A percentile compares a stretch with the other conserved stretches of the same genome.
These are phyloP conservation scores for Linepithema humile DNA, from an alignment of 1,140 invertebrate species.

Conservation along the genomic window DNA sequence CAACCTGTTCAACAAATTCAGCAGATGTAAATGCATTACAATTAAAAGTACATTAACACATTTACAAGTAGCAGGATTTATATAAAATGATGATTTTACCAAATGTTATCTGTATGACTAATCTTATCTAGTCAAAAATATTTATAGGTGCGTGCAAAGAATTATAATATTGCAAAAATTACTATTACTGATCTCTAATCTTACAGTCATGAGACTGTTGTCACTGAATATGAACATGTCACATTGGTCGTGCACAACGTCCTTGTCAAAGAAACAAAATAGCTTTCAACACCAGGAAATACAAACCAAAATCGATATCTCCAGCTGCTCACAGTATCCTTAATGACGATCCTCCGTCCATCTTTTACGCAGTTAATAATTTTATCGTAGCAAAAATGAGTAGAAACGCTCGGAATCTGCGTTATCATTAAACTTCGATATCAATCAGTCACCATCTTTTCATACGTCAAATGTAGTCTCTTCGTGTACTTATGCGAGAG, in stretches of 20 bases:
- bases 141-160: neutral
- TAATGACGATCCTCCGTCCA: neutral
- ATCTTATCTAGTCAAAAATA: too few relatives aligned
- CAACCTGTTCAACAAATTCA: neutral
- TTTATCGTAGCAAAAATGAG: neutral
- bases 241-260: neutral
- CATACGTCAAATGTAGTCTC: slow-evolving; percentile 68
- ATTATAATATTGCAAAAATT: neutral
- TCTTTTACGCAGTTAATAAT: slow-evolving; percentile 14
- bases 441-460: slow-evolving; percentile 75
- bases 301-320: slow-evolving; percentile 24
- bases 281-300: neutral
- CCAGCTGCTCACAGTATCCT: slow-evolving; percentile 1
- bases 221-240: neutral
- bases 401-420: slow-evolving; percentile 62
- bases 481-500: slow-evolving; percentile 15
- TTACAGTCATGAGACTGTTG: neutral
- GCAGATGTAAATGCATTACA: neutral
- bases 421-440: slow-evolving; percentile 74
- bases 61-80: neutral
- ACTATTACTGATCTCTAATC: neutral
- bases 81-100: neutral
- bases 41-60: neutral
- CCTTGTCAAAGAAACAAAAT: neutral
- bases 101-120: neutral